phyloP scores from a whole-genome alignment of 1,140 invertebrate species.

The Drosophila pseudoananassae region DNA sequence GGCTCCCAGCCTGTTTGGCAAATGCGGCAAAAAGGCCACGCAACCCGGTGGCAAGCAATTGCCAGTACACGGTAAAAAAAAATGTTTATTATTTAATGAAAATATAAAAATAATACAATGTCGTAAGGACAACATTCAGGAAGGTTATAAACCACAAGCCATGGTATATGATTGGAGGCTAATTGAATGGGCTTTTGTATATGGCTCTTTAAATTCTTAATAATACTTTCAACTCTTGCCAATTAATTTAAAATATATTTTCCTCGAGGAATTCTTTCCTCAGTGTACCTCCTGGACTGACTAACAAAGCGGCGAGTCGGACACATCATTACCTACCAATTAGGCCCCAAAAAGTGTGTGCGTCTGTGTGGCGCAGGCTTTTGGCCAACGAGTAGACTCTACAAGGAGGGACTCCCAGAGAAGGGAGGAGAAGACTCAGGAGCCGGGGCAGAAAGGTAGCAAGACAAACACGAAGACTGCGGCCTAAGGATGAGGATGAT shows the following conservation, averaged over 20 bases:
- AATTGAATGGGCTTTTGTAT: too few species aligned
- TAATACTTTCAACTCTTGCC: too few species aligned
- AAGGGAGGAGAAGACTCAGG: conserved; percentile 3
- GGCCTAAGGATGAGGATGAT: conserved; percentile 11
- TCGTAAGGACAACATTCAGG: too few species aligned
- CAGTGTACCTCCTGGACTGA: conserved; percentile 37
- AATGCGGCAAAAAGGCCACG: conserved; percentile 52
- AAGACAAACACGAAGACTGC: conserved; percentile 18
- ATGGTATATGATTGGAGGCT: too few species aligned
- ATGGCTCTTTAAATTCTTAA: too few species aligned
- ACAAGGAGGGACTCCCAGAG: neutral
- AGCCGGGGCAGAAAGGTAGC: conserved; percentile 1
- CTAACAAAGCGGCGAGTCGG: conserved; percentile 77
- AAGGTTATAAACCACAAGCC: too few species aligned
- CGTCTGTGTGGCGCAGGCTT: conserved; percentile 43
- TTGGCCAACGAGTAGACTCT: neutral
- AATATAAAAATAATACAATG: too few species aligned
- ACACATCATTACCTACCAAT: conserved; percentile 84
- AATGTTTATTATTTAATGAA: too few species aligned
- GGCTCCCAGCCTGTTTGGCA: conserved; percentile 40
- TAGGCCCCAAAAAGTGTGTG: conserved; percentile 69
- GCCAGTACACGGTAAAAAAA: too few species aligned
- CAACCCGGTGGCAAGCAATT: conserved; percentile 41
- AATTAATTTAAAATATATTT: too few species aligned
- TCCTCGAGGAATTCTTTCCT: neutral